phyloP scores from a whole-genome alignment of 2,888 invertebrate species.

The Cremastinae sp. region DNA sequence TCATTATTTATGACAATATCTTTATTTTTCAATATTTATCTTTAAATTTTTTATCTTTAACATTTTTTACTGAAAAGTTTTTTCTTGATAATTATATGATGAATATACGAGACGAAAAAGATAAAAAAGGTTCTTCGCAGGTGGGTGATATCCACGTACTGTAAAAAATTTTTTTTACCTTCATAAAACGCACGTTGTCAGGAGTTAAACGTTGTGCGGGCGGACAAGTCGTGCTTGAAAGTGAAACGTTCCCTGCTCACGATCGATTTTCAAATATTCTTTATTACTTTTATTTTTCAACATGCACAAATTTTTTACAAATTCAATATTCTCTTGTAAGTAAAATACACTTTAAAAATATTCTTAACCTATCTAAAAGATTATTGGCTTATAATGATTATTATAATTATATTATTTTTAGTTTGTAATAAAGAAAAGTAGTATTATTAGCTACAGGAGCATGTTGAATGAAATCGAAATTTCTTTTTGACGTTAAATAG shows the following conservation, averaged over 20 bases:
- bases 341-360: too few species aligned
- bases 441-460: too few species aligned
- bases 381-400: too few species aligned
- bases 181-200: constrained; percentile 57
- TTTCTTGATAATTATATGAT: too few species aligned
- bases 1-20: too few species aligned
- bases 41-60: not conserved
- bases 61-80: too few species aligned
- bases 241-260: constrained; percentile 68
- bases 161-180: constrained; percentile 8
- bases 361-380: too few species aligned
- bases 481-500: not conserved
- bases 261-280: constrained; percentile 37
- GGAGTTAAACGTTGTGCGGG: constrained; percentile 62
- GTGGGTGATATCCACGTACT: constrained; percentile 3
- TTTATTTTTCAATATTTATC: not conserved
- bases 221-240: constrained; percentile 70
- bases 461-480: constrained; percentile 16
- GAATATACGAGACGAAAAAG: too few species aligned
- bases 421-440: too few species aligned
- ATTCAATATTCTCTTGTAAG: too few species aligned
- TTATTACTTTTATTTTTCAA: not conserved
- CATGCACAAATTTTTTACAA: not conserved
- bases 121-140: too few species aligned
- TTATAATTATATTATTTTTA: too few species aligned